Percentiles rank a stretch among this genome's conserved stretches.
Evolutionary conservation across 1,140 invertebrate species (phyloP).

Genomic region (Zeugodacus cucurbitae): DNA sequence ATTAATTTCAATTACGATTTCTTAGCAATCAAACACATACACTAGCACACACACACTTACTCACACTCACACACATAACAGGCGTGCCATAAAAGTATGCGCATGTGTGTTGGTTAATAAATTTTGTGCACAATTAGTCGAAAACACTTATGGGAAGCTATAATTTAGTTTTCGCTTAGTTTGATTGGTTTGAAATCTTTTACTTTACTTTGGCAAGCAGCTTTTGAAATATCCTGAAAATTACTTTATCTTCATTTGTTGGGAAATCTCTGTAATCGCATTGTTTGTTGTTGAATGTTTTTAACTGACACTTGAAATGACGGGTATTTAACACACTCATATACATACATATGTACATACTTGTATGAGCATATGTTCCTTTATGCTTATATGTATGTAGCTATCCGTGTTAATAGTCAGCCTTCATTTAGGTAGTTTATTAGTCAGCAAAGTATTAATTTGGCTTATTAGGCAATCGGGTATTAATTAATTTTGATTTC

Average conservation of each 20-base stretch:
- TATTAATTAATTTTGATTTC: neutral
- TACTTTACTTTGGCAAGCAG: neutral
- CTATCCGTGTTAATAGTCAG: neutral
- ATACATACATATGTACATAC: neutral
- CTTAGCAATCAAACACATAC: neutral
- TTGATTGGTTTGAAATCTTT: neutral
- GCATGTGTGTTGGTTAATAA: neutral
- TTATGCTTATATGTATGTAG: neutral
- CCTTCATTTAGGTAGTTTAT: neutral
- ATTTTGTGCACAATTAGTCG: neutral
- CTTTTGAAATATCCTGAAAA: neutral
- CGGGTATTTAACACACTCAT: neutral
- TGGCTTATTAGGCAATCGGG: neutral
- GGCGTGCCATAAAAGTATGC: neutral
- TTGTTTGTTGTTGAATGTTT: neutral
- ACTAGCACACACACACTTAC: no score
- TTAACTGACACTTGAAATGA: neutral
- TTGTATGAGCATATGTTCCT: neutral
- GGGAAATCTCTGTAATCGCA: neutral
- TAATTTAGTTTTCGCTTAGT: slow-evolving; percentile 21
- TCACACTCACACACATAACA: neutral
- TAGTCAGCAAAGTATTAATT: neutral
- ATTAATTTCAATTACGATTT: slow-evolving; percentile 33
- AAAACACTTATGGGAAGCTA: neutral
- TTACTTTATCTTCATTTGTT: neutral